Evolutionary conservation across 1,140 invertebrate species (phyloP), one percentile per base, ranked within the genome.

Genomic region (Andrena cerasifolii): DNA sequence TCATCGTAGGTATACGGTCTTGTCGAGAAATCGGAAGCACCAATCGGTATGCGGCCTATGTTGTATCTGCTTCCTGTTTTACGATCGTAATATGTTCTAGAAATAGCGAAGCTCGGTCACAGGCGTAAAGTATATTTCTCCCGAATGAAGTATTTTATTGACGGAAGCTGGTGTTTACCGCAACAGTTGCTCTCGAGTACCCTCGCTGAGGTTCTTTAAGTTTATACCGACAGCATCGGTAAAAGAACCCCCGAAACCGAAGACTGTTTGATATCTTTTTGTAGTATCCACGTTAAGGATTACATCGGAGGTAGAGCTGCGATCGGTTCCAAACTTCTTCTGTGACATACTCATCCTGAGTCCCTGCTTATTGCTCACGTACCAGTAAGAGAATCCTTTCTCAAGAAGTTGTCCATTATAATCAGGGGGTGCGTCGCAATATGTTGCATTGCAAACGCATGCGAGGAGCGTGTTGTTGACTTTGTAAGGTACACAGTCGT

Each of bases 201-300:
- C 72, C 14, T 88, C 47, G 6, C 94, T 93, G 14, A 98, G 91
- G 5, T 90, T 94, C 1, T 92, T 92, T 74, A 97, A 95, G 84
- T 98, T 96, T n/a, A 97, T 95, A 0, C 95, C 95, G 2, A 96
- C 95, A 0, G 97, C 92, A 89, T 98, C 98, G 0, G 97, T 98
- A 78, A 98, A 97, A 1, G 97, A 96, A 18, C 96, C 97, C 0
- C 98, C 98, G 89, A 97, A 98, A 0, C 98, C 98, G 66, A 94
- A 76, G 8, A 96, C 94, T 28, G 72, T 93, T 86, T 96, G 96
- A 81, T 93, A 94, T 1, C 28, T 77, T 16, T 73, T 18, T n/a
- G 62, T 56, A 6, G 63, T 72, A 79, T 90, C 36, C 7, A 89
- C 18, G 6, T 7, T 0, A 6, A 89, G 26, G 6, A 59, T 26